Evolutionary conservation across 2,888 invertebrate genomes (phyloP), one percentile per base, ranked within the genome.

Genomic region (Agrochola litura): DNA sequence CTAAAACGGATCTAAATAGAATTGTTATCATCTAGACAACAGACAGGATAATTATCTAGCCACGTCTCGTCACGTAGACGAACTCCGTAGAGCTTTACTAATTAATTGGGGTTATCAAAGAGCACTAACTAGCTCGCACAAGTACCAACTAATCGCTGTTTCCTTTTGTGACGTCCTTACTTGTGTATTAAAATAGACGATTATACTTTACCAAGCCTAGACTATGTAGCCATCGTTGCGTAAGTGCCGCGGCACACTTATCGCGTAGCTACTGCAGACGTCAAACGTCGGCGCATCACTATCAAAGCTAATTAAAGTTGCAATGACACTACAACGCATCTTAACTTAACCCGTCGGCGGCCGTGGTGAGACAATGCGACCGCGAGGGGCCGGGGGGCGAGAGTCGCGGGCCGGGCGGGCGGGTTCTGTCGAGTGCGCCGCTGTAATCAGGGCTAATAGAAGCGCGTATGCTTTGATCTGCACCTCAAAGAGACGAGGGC

Each of bases 401-500:
- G n/a, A 77, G 84, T 79, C 81, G 81, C 82, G 85, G 83, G 77
- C 37, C 52, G 77, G 80, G 77, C 82, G 80, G 83, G 63, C 49
- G 64, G 60, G 41, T 3, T n/a, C 46, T 84, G 91, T 92, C 90
- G 92, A 93, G 93, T 87, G 92, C 91, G 90, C 90, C 91, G 92
- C 93, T 90, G 95, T 96, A 96, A 96, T 96, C 96, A 96, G 93
- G 94, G 96, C 96, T 96, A 96, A 96, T 96, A 96, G 96, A 96
- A 96, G 93, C 95, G 95, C 94, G 95, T 93, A 92, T 92, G 95
- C 96, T 96, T 96, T 96, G 96, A 96, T 96, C 96, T 96, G 93
- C 91, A 92, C 90, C 94, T 96, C 96, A 96, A 96, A 96, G 96
- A 90, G 93, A 94, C 89, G 93, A 93, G 93, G 92, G 92, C 92